Percentiles rank a stretch among this genome's conserved stretches.
Evolutionary conservation across 2,888 invertebrate species (phyloP).

Genomic region (Seira sanloemensis): DNA sequence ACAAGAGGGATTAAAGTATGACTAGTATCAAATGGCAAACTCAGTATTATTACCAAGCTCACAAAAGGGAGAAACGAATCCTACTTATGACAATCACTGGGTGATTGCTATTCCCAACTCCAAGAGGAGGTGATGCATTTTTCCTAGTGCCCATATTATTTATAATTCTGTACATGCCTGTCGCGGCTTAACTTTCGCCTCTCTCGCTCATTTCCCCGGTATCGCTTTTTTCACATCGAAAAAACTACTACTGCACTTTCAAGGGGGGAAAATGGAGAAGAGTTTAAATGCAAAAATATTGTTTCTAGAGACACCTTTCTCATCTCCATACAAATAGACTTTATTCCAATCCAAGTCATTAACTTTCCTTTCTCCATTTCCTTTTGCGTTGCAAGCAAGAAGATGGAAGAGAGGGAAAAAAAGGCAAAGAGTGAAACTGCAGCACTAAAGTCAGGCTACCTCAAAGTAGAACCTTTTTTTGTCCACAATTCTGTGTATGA

Average conservation of each 20-base stretch:
- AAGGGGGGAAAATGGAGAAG: constrained; percentile 22
- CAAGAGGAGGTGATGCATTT: no score
- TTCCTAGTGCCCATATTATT: constrained; percentile 1
- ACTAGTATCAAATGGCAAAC: no score
- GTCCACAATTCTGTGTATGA: no score
- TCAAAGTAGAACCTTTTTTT: background rate
- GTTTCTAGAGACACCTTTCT: constrained; percentile 60
- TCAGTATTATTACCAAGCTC: no score
- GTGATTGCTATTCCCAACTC: no score
- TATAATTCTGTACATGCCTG: constrained; percentile 55
- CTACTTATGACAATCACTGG: no score
- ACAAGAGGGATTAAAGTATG: no score
- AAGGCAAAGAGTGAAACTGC: background rate
- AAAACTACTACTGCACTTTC: background rate
- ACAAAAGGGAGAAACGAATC: no score
- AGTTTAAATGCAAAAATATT: constrained; percentile 54
- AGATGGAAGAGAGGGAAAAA: constrained; percentile 34
- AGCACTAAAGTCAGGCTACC: no score
- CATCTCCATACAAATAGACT: constrained; percentile 66
- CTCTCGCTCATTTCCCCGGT: constrained; percentile 25
- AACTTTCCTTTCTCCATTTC: constrained; percentile 38
- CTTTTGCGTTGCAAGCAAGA: constrained; percentile 57
- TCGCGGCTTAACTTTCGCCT: constrained; percentile 28
- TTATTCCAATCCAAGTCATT: constrained; percentile 63
- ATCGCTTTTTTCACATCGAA: background rate